Conservation (phyloP, 2,888 invertebrate genomes). For the Cryptus viduatorius region DNA sequence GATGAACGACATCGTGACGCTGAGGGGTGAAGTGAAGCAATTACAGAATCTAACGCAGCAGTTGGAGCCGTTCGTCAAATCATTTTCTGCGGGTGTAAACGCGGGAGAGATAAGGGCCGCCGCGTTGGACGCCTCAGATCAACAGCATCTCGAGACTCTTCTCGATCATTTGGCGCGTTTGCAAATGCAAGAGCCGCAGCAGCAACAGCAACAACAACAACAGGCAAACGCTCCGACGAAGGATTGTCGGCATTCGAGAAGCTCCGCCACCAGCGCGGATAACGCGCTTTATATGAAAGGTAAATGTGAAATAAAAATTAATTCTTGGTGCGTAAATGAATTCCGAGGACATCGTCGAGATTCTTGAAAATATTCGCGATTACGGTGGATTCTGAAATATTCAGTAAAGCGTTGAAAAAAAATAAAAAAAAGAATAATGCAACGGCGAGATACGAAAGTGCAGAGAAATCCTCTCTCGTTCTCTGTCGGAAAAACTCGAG, state of each 20-base stretch:
- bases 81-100: conserved; percentile 84
- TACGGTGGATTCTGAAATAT: not conserved
- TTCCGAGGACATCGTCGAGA: not conserved
- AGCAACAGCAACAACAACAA: conserved; percentile 75
- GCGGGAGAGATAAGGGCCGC: conserved; percentile 80
- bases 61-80: conserved; percentile 89
- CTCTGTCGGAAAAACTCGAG: not conserved
- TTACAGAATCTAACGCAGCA: conserved; percentile 88
- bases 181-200: conserved; percentile 82
- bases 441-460: not conserved
- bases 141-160: conserved; percentile 86
- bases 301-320: conserved; percentile 62
- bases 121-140: conserved; percentile 84
- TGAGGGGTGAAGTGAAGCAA: conserved; percentile 89
- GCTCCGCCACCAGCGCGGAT: conserved; percentile 78
- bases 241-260: conserved; percentile 81
- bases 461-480: conserved; percentile 14
- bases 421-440: not conserved
- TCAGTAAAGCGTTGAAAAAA: not conserved
- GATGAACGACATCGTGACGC: conserved; percentile 88
- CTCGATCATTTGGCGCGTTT: conserved; percentile 86
- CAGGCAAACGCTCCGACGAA: conserved; percentile 79
- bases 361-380: not conserved
- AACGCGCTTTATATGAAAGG: conserved; percentile 84
- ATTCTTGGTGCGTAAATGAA: too few relatives aligned